These are phyloP conservation scores for Serripes groenlandicus DNA, from an alignment of 2,888 invertebrate species.

Conservation along the genomic window DNA sequence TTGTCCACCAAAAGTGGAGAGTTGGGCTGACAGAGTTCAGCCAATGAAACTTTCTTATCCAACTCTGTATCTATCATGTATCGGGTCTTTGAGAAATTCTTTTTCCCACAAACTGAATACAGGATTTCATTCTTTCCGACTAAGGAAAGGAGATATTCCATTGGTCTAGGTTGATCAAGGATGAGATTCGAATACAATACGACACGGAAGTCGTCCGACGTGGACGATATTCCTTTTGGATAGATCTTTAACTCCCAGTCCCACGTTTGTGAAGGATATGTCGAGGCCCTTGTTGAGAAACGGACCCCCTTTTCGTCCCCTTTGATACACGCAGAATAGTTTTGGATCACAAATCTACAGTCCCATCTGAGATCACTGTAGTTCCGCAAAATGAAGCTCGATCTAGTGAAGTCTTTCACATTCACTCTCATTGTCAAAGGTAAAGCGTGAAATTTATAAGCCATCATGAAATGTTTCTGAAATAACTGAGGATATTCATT, in stretches of 20 bases:
- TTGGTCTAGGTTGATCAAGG: conserved; percentile 85
- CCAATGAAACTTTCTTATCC: conserved; percentile 85
- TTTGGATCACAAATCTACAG: conserved; percentile 84
- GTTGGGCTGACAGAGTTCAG: conserved; percentile 76
- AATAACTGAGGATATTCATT: conserved; percentile 87
- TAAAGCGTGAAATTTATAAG: conserved; percentile 87
- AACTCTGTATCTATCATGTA: conserved; percentile 86
- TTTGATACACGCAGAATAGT: conserved; percentile 77
- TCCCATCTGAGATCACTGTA: conserved; percentile 87
- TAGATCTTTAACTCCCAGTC: conserved; percentile 87
- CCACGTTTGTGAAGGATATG: conserved; percentile 86
- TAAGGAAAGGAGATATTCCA: conserved; percentile 84
- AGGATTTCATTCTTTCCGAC: conserved; percentile 85
- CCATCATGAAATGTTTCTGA: conserved; percentile 84
- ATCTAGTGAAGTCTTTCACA: conserved; percentile 81
- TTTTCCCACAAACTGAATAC: conserved; percentile 85
- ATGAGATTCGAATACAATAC: conserved; percentile 84
- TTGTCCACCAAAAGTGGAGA: conserved; percentile 81
- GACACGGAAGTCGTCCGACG: conserved; percentile 83
- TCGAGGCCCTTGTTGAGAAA: conserved; percentile 86
- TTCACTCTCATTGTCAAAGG: conserved; percentile 84
- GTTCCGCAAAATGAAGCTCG: conserved; percentile 85
- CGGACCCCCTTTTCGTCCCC: conserved; percentile 83
- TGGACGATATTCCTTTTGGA: conserved; percentile 83
- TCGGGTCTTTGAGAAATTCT: conserved; percentile 86